Evolutionary conservation across 2,113 vertebrate genomes (phyloP).

Genomic region (Pygathrix nemaeus): DNA sequence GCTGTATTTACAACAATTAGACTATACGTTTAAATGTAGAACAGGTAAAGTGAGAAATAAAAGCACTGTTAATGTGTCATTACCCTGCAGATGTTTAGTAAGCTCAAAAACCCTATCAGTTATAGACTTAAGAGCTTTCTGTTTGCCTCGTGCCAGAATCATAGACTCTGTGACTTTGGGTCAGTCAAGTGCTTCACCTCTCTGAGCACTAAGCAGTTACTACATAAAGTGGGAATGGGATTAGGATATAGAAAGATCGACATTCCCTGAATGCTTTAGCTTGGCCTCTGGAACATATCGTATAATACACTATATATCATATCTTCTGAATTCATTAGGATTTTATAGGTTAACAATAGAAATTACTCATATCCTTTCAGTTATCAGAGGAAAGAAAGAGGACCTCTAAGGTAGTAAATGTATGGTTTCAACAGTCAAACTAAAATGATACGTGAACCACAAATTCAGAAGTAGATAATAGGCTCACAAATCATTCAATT

Average conservation of each 20-base stretch:
- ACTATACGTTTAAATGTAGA: not conserved
- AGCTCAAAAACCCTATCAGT: not conserved
- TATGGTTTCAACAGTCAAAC: not conserved
- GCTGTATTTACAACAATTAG: slow-evolving; percentile 2
- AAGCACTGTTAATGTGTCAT: not conserved
- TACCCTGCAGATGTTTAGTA: not conserved
- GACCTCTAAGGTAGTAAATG: not conserved
- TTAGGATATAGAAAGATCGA: not conserved
- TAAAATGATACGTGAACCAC: not conserved
- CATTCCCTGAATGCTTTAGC: not conserved
- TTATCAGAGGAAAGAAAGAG: not conserved
- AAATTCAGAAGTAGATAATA: not conserved
- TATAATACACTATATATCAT: not conserved
- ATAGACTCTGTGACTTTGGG: not conserved
- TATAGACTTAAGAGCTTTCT: not conserved
- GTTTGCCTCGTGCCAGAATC: not conserved
- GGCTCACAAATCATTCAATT: not conserved
- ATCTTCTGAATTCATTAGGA: not conserved
- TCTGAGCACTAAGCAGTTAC: not conserved
- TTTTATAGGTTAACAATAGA: not conserved
- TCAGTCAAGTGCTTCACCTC: not conserved
- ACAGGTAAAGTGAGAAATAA: slow-evolving; percentile 27
- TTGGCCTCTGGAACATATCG: not conserved
- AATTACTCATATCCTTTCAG: not conserved
- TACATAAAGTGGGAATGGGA: not conserved